Evolutionary conservation across 1,140 invertebrate genomes (phyloP).

Genomic region (Procambarus virginalis): DNA sequence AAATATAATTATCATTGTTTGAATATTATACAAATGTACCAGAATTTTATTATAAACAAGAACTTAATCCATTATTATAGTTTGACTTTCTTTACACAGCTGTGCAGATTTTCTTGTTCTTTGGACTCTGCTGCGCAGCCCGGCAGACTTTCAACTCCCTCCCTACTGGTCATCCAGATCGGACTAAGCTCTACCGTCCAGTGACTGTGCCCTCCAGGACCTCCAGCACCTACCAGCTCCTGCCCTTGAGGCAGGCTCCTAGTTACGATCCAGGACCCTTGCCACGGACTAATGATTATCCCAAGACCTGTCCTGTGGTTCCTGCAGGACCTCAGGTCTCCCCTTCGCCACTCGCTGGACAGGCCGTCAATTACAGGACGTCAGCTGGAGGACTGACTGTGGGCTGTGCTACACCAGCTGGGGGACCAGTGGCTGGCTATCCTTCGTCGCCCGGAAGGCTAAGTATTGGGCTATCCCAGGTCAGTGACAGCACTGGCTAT

Average conservation of each 20-base stretch:
- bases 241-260: slow-evolving; percentile 4
- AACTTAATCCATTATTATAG: too few species aligned
- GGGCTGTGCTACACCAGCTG: background rate
- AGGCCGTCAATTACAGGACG: too few species aligned
- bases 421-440: background rate
- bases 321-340: too few species aligned
- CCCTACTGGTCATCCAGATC: background rate
- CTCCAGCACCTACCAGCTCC: slow-evolving; percentile 38
- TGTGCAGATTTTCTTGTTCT: slow-evolving; percentile 13
- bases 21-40: too few species aligned
- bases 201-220: background rate
- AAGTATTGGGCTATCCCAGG: background rate
- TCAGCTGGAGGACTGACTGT: too few species aligned
- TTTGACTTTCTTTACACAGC: background rate
- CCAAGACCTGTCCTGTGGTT: too few species aligned
- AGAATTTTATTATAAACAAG: too few species aligned
- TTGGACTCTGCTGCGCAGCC: slow-evolving; percentile 4
- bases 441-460: background rate
- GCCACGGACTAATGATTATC: too few species aligned
- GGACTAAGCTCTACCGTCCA: background rate
- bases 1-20: too few species aligned
- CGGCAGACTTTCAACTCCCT: background rate
- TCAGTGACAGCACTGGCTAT: background rate
- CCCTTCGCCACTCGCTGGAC: too few species aligned
- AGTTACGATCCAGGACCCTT: background rate